Evolutionary conservation across 2,113 vertebrate species (phyloP).

Genomic region (Spheniscus mendiculus): DNA sequence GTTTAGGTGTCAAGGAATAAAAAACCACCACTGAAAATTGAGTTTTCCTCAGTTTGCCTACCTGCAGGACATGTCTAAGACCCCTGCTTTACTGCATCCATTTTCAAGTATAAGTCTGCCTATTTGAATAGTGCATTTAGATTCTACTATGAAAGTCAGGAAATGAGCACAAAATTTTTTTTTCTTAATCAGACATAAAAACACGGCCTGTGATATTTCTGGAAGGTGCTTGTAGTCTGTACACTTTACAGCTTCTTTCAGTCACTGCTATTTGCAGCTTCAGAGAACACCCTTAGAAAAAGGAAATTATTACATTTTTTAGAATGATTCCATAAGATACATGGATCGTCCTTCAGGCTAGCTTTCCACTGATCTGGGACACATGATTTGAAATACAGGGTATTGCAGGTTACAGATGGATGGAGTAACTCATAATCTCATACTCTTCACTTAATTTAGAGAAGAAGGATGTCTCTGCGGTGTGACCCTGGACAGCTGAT

Average conservation of each 20-base stretch:
- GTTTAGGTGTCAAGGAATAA: background rate
- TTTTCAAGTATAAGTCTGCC: background rate
- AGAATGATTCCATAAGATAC: background rate
- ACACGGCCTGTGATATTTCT: background rate
- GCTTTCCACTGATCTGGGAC: background rate
- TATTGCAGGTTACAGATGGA: background rate
- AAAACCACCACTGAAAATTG: background rate
- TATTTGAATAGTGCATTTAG: background rate
- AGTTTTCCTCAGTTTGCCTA: background rate
- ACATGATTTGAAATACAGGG: background rate
- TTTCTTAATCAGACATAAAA: background rate
- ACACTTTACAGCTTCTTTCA: background rate
- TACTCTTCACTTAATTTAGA: constrained; percentile 8
- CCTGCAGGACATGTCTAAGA: background rate
- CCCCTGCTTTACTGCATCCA: background rate
- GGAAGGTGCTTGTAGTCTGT: background rate
- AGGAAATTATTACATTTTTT: constrained; percentile 25
- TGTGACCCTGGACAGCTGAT: background rate
- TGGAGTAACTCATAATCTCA: background rate
- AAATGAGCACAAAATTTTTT: background rate
- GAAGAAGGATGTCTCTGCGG: background rate
- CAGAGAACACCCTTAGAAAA: background rate
- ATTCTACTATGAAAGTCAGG: background rate
- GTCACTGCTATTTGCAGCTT: background rate
- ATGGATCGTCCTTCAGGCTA: background rate